Evolutionary conservation across 2,797 vertebrate species (phyloP), one percentile per base, ranked within the genome.

Genomic region (Hippocampus kuda): DNA sequence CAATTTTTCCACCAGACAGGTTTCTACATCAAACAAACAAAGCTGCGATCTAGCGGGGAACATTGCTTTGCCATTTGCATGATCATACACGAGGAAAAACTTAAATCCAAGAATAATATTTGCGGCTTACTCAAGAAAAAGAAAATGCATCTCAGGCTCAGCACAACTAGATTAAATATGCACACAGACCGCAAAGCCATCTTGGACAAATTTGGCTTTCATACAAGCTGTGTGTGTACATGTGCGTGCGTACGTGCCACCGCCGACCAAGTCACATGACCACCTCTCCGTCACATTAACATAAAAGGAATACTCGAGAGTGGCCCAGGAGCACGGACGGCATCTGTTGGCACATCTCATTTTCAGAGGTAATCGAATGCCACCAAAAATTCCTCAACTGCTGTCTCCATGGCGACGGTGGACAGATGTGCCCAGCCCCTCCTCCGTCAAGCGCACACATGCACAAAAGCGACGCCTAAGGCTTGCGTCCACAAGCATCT

Each of bases 351-450:
- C 20, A 1, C 7, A 5, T 77, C 74, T 73, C 44, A 42, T 68
- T 74, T 53, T 18, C 4, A 41, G 68, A 65, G 34, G 62, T 75
- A 75, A 83, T 75, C 72, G 26, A 72, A 85, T 79, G 73, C 74
- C 13, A 44, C 24, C 18, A 27, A 75, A 67, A 74, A 60, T 54
- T 56, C 67, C 61, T 44, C 61, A 41, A 62, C 66, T 70, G 65
- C 68, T 5, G 87, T 91, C 83, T 80, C 88, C 87, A 88, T 89
- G 77, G 83, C 24, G 75, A 90, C 82, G 74, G 70, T 83, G 75
- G 72, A 84, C 88, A 88, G 88, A 91, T 91, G 89, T 91, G 68
- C 75, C 66, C 70, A 68, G 74, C 63, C 51, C 53, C 38, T 69
- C 69, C 72, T 71, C 15, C 5, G 69, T 67, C 73, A 79, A 80